phyloP scores from a whole-genome alignment of 1,140 invertebrate species.

The Procambarus virginalis region DNA sequence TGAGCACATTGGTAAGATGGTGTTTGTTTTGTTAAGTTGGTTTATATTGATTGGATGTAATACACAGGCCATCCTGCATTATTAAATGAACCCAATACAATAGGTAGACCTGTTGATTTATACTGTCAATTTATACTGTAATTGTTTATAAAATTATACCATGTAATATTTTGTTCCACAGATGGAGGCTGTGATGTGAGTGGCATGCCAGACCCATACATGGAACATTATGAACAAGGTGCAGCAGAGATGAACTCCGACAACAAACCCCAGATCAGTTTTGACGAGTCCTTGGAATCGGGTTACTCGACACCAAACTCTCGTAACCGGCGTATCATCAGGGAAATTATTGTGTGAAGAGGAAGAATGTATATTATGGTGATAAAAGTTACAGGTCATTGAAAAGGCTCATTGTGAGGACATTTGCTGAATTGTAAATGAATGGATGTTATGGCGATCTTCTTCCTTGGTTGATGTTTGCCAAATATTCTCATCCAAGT shows the following conservation, averaged over 20 bases:
- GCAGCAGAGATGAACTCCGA: slow-evolving; percentile 66
- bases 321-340: slow-evolving; percentile 89
- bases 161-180: slow-evolving; percentile 72
- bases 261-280: slow-evolving; percentile 82
- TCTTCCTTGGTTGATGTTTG: neutral
- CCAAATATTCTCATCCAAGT: neutral
- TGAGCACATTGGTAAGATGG: slow-evolving; percentile 77
- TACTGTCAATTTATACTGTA: neutral
- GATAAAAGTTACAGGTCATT: neutral
- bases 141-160: too few relatives aligned
- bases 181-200: slow-evolving; percentile 95
- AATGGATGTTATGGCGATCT: neutral
- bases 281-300: slow-evolving; percentile 93
- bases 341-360: slow-evolving; percentile 93
- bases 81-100: neutral
- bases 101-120: neutral
- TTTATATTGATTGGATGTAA: too few relatives aligned
- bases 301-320: slow-evolving; percentile 95
- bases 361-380: neutral
- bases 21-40: neutral
- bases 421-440: slow-evolving; percentile 14
- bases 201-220: slow-evolving; percentile 89
- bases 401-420: neutral
- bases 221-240: slow-evolving; percentile 77
- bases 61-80: neutral